phyloP scores from a whole-genome alignment of 2,888 invertebrate genomes.

The Ceratothoa steindachneri region DNA sequence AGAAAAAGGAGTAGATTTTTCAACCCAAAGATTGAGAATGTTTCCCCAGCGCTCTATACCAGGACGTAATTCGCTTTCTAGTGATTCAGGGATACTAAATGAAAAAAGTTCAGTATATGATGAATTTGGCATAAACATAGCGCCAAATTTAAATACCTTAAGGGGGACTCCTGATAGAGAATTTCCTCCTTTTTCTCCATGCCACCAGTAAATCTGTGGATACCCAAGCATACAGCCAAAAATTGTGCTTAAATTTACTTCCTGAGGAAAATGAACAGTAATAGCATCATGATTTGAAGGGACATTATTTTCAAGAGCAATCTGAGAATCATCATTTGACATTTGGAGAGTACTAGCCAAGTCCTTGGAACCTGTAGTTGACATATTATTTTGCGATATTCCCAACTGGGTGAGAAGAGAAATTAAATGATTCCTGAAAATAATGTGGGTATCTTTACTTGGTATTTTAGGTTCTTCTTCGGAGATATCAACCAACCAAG shows the following conservation, averaged over 20 bases:
- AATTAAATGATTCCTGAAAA: conserved; percentile 26
- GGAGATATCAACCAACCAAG: conserved; percentile 44
- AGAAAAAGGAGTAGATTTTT: conserved; percentile 33
- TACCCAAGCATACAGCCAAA: conserved; percentile 46
- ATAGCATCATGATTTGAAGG: conserved; percentile 21
- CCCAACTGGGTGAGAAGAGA: conserved; percentile 37
- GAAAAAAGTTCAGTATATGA: conserved; percentile 33
- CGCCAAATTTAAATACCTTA: conserved; percentile 43
- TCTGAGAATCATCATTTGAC: not conserved
- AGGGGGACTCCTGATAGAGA: conserved; percentile 45
- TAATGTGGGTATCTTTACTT: conserved; percentile 24
- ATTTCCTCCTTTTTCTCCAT: conserved; percentile 39
- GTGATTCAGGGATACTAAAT: conserved; percentile 41
- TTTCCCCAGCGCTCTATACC: conserved; percentile 44
- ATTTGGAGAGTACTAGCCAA: not conserved
- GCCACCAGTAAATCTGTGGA: conserved; percentile 47
- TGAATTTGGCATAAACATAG: conserved; percentile 19
- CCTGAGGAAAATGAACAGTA: conserved; percentile 34
- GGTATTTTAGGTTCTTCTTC: conserved; percentile 28
- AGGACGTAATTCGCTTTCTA: conserved; percentile 35
- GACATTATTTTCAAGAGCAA: not conserved
- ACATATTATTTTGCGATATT: not conserved
- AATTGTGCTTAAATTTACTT: conserved; percentile 38
- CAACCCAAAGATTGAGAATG: conserved; percentile 32
- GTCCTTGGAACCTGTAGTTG: not conserved